A percentile compares a stretch with the other conserved stretches of the same genome.
These are phyloP conservation scores for Passer domesticus DNA, from an alignment of 2,113 vertebrate species.

Conservation along the genomic window DNA sequence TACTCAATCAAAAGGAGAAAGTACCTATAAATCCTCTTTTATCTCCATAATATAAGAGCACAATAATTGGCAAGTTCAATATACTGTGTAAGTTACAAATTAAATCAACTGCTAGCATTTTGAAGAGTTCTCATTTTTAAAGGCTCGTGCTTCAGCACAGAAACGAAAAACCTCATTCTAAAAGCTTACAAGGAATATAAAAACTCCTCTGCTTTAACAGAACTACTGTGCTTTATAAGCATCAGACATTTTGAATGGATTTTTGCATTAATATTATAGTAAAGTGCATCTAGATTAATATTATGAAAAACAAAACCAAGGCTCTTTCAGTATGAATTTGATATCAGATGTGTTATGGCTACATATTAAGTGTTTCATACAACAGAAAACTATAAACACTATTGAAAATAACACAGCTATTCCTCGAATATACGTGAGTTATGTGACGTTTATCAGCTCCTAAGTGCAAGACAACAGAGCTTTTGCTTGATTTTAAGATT, in stretches of 20 bases:
- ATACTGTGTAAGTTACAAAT: neutral
- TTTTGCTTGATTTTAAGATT: neutral
- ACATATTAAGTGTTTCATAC: neutral
- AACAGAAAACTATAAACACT: neutral
- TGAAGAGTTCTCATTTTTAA: conserved; percentile 12
- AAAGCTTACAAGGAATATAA: neutral
- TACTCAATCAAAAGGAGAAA: neutral
- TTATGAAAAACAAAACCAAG: neutral
- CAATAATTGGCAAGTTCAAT: conserved; percentile 11
- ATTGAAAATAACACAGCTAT: neutral
- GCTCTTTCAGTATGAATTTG: neutral
- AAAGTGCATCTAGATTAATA: neutral
- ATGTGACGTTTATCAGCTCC: neutral
- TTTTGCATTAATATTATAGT: neutral
- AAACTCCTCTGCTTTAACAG: neutral
- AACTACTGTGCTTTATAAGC: neutral
- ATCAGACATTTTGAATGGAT: neutral
- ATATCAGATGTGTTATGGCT: neutral
- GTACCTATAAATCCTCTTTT: neutral
- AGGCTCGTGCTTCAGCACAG: neutral
- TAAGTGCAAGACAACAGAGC: neutral
- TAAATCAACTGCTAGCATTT: conserved; percentile 9
- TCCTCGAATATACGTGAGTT: neutral
- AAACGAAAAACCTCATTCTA: neutral
- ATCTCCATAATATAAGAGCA: neutral